These are phyloP conservation scores for Geococcyx californianus DNA, from an alignment of 2,113 vertebrate genomes.

Conservation along the genomic window DNA sequence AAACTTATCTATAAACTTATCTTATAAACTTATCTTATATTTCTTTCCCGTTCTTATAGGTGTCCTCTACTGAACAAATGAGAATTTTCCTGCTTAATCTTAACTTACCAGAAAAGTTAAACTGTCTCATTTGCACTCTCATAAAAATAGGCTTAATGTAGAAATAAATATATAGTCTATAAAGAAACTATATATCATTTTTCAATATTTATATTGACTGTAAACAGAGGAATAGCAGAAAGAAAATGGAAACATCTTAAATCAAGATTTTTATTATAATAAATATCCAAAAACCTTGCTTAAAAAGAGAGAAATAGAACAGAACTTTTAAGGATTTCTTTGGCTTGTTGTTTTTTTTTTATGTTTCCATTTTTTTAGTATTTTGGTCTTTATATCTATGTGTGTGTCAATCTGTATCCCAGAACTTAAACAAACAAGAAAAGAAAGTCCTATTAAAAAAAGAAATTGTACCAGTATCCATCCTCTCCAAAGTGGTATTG, in stretches of 20 bases:
- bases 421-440: not conserved
- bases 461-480: too few species aligned
- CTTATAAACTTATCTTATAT: too few species aligned
- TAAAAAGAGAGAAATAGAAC: too few species aligned
- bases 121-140: not conserved
- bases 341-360: not conserved
- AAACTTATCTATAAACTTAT: not conserved
- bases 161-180: not conserved
- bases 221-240: not conserved
- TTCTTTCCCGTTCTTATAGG: not conserved
- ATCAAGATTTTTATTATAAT: not conserved
- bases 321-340: not conserved
- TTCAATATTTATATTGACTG: not conserved
- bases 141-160: not conserved
- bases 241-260: not conserved
- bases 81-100: not conserved
- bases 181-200: not conserved
- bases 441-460: not conserved
- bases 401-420: fast-evolving
- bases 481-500: not conserved
- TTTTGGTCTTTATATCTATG: not conserved
- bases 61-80: not conserved
- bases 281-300: fast-evolving
- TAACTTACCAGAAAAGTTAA: not conserved
- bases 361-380: not conserved